Base-by-base conservation (phyloP, 2,797 vertebrate genomes). In the Distichodus sexfasciatus region DNA sequence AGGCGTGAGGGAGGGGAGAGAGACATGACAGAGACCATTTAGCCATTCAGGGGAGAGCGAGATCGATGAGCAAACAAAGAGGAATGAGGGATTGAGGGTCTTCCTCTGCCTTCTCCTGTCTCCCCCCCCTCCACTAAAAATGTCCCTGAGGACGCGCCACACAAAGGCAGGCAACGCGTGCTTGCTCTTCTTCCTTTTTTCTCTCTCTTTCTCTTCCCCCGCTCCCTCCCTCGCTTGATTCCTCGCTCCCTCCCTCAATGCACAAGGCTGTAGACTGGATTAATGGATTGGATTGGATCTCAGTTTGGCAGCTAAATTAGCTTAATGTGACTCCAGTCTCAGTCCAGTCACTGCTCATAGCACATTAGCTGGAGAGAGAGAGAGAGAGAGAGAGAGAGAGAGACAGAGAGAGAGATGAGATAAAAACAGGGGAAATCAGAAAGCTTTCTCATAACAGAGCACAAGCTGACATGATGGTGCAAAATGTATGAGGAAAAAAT, bases 201-300 rank as follows among this genome's bases (percentile, higher is more conserved):
- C 6, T 40, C 41, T 68, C 28, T 65, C 38, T 46, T 12, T 41
- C 38, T 12, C 46, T 51, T 63, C 44, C 47, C 17, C 35, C 44
- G 50, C 21, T 19, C 11, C 26, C 19, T 46, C 7, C 15, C 23
- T 4, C 51, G n/a, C n/a, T n/a, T n/a, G n/a, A n/a, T 63, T 31
- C 47, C 17, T 47, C 44, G 50, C 21, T 19, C 11, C 26, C 19
- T 46, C 7, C 15, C 23, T 4, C 51, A n/a, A n/a, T n/a, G n/a
- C n/a, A n/a, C n/a, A n/a, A n/a, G n/a, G n/a, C n/a, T n/a, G n/a
- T n/a, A n/a, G n/a, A n/a, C 62, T 62, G 54, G 33, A 69, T 38
- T 75, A 71, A 79, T 70, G 26, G 80, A 82, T 74, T 74, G 54
- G 47, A 78, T 82, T 76, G 78, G 72, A 61, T 71, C 53, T 23